Percentiles rank a stretch among this genome's conserved stretches.
Conservation (phyloP, 2,888 invertebrate species). For the Acrobasis suavella region DNA sequence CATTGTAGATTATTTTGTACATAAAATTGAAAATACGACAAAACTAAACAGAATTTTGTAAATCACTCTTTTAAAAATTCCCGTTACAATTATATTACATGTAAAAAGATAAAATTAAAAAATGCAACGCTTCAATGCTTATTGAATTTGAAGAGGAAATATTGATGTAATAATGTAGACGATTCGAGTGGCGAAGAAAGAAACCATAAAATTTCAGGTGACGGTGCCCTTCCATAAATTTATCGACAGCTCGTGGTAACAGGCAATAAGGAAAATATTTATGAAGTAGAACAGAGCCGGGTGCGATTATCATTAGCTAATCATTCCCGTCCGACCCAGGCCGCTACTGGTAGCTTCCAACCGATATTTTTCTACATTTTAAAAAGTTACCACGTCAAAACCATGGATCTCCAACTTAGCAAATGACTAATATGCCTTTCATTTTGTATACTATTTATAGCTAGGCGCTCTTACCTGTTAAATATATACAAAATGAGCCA, state of each 20-base stretch:
- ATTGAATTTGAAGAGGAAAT: conserved; percentile 34
- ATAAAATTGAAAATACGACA: too few species aligned
- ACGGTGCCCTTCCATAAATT: conserved; percentile 78
- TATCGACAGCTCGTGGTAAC: conserved; percentile 80
- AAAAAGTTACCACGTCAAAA: background rate
- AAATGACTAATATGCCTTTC: too few species aligned
- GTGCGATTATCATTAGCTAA: conserved; percentile 77
- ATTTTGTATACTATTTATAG: too few species aligned
- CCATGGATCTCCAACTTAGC: too few species aligned
- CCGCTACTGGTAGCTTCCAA: background rate
- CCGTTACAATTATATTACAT: background rate
- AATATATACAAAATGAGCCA: too few species aligned
- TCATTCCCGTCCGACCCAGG: conserved; percentile 45
- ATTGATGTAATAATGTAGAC: conserved; percentile 48
- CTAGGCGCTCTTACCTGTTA: too few species aligned
- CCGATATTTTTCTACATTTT: background rate
- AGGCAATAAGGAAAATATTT: conserved; percentile 80
- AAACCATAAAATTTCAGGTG: conserved; percentile 78
- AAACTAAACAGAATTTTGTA: too few species aligned
- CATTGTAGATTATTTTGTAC: too few species aligned
- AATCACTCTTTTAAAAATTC: too few species aligned
- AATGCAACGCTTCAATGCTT: conserved; percentile 5
- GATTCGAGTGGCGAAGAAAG: conserved; percentile 61
- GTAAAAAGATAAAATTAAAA: background rate
- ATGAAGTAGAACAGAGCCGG: conserved; percentile 67